A percentile compares a stretch with the other conserved stretches of the same genome.
phyloP scores from a whole-genome alignment of 2,888 invertebrate species.

The Syrphus vitripennis region DNA sequence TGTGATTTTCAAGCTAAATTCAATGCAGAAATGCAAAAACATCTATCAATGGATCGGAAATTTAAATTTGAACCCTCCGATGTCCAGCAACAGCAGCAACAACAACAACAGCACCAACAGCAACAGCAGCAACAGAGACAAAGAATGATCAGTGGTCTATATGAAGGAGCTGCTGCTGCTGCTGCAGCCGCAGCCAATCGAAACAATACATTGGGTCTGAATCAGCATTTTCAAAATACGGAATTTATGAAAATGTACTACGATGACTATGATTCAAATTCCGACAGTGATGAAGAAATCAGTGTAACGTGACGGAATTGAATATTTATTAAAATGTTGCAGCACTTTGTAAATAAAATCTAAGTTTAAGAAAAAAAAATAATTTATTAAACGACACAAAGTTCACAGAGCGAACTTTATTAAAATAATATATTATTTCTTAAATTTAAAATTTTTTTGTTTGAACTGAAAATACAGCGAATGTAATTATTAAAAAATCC shows the following conservation, averaged over 20 bases:
- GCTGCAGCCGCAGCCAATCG: constrained; percentile 37
- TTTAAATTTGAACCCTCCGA: constrained; percentile 77
- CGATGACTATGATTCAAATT: constrained; percentile 82
- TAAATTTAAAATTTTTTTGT: not conserved
- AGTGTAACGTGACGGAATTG: constrained; percentile 90
- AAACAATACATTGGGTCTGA: constrained; percentile 49
- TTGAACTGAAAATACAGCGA: constrained; percentile 41
- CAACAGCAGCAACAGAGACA: constrained; percentile 69
- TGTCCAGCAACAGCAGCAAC: constrained; percentile 76
- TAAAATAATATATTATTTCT: not conserved
- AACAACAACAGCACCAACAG: constrained; percentile 73
- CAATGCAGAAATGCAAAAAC: constrained; percentile 80
- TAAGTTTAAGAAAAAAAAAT: constrained; percentile 7
- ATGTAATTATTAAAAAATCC: constrained; percentile 14
- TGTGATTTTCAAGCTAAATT: constrained; percentile 79
- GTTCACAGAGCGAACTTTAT: constrained; percentile 5
- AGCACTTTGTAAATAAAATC: constrained; percentile 57
- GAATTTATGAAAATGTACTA: constrained; percentile 80
- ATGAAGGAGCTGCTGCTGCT: constrained; percentile 69
- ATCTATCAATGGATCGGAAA: constrained; percentile 78
- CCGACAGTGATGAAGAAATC: constrained; percentile 91
- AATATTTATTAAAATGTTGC: constrained; percentile 29
- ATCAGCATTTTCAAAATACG: constrained; percentile 75
- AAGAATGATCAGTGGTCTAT: constrained; percentile 72
- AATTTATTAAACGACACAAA: not conserved